Percentiles rank a stretch among this genome's conserved stretches.
Evolutionary conservation across 2,797 vertebrate genomes (phyloP).

Genomic region (Sciurus vulgaris): DNA sequence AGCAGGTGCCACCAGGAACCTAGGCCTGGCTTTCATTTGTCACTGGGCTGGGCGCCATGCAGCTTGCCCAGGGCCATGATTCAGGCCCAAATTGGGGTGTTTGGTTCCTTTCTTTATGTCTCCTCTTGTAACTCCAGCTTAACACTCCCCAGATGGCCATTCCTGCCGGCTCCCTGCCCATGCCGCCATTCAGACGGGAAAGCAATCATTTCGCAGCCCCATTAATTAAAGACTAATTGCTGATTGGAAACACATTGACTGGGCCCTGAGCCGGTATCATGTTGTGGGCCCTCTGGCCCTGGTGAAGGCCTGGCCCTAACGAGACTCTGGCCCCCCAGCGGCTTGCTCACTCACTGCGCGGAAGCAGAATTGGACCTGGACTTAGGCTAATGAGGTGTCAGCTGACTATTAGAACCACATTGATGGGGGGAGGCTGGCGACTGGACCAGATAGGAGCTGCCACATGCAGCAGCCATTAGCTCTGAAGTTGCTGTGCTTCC

Average conservation of each 20-base stretch:
- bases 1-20: conserved; percentile 72
- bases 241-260: conserved; percentile 87
- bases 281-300: conserved; percentile 72
- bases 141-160: conserved; percentile 84
- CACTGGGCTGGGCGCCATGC: conserved; percentile 72
- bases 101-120: conserved; percentile 81
- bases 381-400: conserved; percentile 88
- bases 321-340: conserved; percentile 68
- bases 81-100: conserved; percentile 74
- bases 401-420: conserved; percentile 89
- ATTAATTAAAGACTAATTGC: conserved; percentile 89
- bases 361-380: conserved; percentile 82
- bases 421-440: conserved; percentile 84
- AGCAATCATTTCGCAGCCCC: conserved; percentile 84
- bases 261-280: conserved; percentile 78
- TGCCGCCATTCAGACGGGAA: conserved; percentile 80
- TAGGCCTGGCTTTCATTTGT: conserved; percentile 77
- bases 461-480: conserved; percentile 85
- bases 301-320: conserved; percentile 72
- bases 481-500: conserved; percentile 87
- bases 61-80: conserved; percentile 73
- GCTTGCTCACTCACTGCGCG: conserved; percentile 60
- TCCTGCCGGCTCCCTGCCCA: conserved; percentile 81
- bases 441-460: conserved; percentile 86
- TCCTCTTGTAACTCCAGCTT: conserved; percentile 81